Conservation (phyloP, 2,888 invertebrate species). For the Pterostichus niger region DNA sequence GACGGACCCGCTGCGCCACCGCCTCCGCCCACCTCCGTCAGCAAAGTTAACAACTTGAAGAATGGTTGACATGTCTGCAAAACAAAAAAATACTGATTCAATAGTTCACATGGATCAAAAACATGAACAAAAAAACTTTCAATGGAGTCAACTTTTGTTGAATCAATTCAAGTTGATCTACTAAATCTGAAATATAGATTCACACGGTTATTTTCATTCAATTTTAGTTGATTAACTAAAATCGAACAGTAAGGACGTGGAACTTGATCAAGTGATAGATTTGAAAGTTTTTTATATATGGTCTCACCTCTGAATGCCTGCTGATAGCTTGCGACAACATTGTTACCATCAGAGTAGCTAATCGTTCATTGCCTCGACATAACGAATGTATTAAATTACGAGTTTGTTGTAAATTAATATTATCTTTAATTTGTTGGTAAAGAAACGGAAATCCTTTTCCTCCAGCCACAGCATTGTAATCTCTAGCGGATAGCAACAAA, state of each 20-base stretch:
- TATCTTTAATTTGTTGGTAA: slow-evolving; percentile 96
- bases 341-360: slow-evolving; percentile 92
- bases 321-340: slow-evolving; percentile 95
- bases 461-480: slow-evolving; percentile 90
- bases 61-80: slow-evolving; percentile 90
- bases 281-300: neutral
- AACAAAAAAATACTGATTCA: neutral
- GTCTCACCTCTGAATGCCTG: slow-evolving; percentile 89
- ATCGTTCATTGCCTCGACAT: slow-evolving; percentile 93
- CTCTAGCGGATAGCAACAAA: slow-evolving; percentile 87
- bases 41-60: slow-evolving; percentile 92
- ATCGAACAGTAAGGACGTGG: too few species aligned
- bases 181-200: too few species aligned
- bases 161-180: too few species aligned
- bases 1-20: slow-evolving; percentile 83
- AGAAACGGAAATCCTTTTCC: slow-evolving; percentile 96
- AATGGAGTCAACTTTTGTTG: too few species aligned
- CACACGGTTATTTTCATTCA: too few species aligned
- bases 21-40: slow-evolving; percentile 85
- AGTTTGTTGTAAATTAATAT: slow-evolving; percentile 94
- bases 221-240: too few species aligned
- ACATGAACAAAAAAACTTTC: too few species aligned
- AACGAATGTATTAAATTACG: slow-evolving; percentile 94
- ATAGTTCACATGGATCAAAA: too few species aligned
- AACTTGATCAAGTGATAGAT: too few species aligned